These are phyloP conservation scores for Adelosebastes latens DNA, from an alignment of 2,797 vertebrate genomes.

Conservation along the genomic window DNA sequence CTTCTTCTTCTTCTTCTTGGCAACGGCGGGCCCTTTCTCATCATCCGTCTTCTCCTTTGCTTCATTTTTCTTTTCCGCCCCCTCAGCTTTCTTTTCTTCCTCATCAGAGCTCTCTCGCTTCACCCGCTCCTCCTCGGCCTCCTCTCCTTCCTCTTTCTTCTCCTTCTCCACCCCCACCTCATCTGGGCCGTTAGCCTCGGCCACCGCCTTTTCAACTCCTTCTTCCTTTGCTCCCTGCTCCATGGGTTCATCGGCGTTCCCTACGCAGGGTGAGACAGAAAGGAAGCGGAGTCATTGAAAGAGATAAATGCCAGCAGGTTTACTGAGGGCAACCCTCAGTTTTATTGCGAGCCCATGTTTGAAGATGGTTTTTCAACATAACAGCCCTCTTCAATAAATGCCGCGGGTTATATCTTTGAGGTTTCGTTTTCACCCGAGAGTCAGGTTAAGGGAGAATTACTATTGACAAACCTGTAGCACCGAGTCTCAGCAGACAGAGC, in stretches of 20 bases:
- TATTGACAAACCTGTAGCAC: slow-evolving; percentile 51
- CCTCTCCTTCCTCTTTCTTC: slow-evolving; percentile 29
- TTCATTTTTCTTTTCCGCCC: slow-evolving; percentile 50
- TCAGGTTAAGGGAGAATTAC: slow-evolving; percentile 22
- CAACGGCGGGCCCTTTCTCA: slow-evolving; percentile 33
- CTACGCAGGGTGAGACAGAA: slow-evolving; percentile 54
- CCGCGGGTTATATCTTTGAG: slow-evolving; percentile 56
- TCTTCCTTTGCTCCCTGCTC: slow-evolving; percentile 68
- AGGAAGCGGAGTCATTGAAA: slow-evolving; percentile 51
- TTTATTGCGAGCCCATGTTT: slow-evolving; percentile 30
- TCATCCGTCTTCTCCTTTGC: slow-evolving; percentile 51
- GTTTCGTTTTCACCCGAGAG: slow-evolving; percentile 34
- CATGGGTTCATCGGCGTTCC: slow-evolving; percentile 64
- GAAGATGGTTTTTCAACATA: slow-evolving; percentile 48
- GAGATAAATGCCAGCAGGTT: slow-evolving; percentile 65
- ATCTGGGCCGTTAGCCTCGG: slow-evolving; percentile 41
- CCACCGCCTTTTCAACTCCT: slow-evolving; percentile 45
- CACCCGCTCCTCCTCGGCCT: slow-evolving; percentile 34
- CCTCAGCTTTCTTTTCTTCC: slow-evolving; percentile 52
- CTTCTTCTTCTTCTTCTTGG: slow-evolving; percentile 11
- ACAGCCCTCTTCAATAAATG: slow-evolving; percentile 47
- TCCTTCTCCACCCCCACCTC: slow-evolving; percentile 32
- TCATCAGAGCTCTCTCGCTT: slow-evolving; percentile 39
- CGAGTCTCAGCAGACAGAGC: slow-evolving; percentile 5
- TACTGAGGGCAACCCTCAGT: slow-evolving; percentile 16